Percentiles rank a stretch among this genome's conserved stretches.
Evolutionary conservation across 2,113 vertebrate genomes (phyloP).

Genomic region (Tachycineta bicolor): DNA sequence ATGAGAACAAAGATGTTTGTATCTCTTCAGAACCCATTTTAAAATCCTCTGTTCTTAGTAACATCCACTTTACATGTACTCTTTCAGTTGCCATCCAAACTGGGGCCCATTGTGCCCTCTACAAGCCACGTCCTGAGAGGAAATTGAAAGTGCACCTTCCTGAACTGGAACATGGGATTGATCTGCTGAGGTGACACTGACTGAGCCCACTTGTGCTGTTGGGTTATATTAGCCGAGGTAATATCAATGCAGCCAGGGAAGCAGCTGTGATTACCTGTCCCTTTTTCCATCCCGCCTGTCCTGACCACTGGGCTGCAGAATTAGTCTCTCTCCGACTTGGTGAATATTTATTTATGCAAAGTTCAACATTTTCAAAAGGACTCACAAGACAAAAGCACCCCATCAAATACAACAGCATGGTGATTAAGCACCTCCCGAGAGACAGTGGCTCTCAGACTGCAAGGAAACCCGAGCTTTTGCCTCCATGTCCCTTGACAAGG

Average conservation of each 20-base stretch:
- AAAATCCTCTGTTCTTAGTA: not conserved
- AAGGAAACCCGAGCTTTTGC: not conserved
- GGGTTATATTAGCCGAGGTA: not conserved
- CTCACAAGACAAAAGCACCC: constrained; percentile 19
- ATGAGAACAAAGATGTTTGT: not conserved
- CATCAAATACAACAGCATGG: not conserved
- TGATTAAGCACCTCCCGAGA: constrained; percentile 16
- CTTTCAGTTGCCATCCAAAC: not conserved
- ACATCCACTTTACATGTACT: not conserved
- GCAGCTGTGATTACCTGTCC: constrained; percentile 37
- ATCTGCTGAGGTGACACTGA: not conserved
- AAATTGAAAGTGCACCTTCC: not conserved
- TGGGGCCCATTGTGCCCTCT: not conserved
- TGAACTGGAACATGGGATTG: not conserved
- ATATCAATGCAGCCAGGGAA: not conserved
- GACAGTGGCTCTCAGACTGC: not conserved
- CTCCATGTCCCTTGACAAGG: not conserved
- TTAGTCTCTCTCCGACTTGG: not conserved
- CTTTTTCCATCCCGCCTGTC: not conserved
- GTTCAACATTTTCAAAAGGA: constrained; percentile 29
- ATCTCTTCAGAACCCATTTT: not conserved
- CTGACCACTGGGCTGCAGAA: not conserved
- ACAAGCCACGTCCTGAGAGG: not conserved
- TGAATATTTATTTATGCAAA: constrained; percentile 68
- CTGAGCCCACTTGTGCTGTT: not conserved